These are phyloP conservation scores for Aleiodes leptofemur DNA, from an alignment of 2,888 invertebrate genomes.

Conservation along the genomic window DNA sequence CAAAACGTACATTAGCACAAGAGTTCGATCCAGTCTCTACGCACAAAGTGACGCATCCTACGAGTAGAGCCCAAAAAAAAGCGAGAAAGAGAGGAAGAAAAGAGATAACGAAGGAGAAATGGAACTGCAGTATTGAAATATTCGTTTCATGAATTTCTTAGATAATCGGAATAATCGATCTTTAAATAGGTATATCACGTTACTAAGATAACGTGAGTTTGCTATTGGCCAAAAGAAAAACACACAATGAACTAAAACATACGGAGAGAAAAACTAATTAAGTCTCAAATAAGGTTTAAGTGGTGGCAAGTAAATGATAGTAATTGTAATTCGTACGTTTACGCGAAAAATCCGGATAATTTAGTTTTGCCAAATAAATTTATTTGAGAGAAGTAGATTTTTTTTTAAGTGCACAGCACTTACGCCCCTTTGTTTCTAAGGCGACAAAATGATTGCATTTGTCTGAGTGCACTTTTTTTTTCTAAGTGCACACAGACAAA, in stretches of 20 bases:
- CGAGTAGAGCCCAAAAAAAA: neutral
- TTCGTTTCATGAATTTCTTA: neutral
- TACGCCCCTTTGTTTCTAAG: too few relatives aligned
- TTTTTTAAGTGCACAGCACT: too few relatives aligned
- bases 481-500: too few relatives aligned
- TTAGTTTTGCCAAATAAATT: too few relatives aligned
- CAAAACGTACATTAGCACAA: slow-evolving; percentile 21
- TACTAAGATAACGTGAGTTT: neutral
- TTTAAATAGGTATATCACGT: neutral
- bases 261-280: too few relatives aligned
- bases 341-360: too few relatives aligned
- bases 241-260: neutral
- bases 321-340: too few relatives aligned
- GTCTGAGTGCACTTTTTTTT: too few relatives aligned
- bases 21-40: slow-evolving; percentile 29
- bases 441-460: too few relatives aligned
- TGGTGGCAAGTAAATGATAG: too few relatives aligned
- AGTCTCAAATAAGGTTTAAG: too few relatives aligned
- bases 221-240: neutral
- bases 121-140: slow-evolving; percentile 4
- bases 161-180: neutral
- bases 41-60: slow-evolving; percentile 28
- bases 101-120: neutral
- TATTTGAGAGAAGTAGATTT: too few relatives aligned
- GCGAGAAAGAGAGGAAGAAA: neutral